These are phyloP conservation scores for Sparus aurata DNA, from an alignment of 2,797 vertebrate species.

Conservation along the genomic window DNA sequence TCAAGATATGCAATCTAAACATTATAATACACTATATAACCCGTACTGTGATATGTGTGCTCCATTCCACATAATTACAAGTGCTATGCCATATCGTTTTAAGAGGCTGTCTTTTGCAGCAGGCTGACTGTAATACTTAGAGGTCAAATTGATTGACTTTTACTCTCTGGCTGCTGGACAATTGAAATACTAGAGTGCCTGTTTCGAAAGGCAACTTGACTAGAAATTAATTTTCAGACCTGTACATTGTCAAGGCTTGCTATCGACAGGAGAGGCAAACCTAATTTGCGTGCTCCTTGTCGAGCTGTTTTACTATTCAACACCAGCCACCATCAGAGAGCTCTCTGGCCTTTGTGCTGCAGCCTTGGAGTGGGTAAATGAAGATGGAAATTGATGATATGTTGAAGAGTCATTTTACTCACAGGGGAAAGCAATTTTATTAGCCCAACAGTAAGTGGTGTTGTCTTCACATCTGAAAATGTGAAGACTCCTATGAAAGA, in stretches of 20 bases:
- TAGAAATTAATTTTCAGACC: constrained; percentile 84
- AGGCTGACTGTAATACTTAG: constrained; percentile 14
- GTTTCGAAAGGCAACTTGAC: constrained; percentile 63
- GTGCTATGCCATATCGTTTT: constrained; percentile 37
- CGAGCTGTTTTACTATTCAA: constrained; percentile 80
- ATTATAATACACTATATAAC: constrained; percentile 20
- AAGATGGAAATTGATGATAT: constrained; percentile 77
- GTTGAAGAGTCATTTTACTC: constrained; percentile 47
- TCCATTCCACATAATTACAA: constrained; percentile 44
- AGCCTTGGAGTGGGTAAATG: constrained; percentile 72
- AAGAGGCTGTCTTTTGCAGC: constrained; percentile 7
- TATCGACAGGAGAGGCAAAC: constrained; percentile 77
- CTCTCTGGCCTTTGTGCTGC: constrained; percentile 74
- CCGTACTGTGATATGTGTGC: constrained; percentile 24
- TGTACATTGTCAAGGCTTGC: constrained; percentile 79
- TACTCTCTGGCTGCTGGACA: constrained; percentile 20
- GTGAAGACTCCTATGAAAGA: background rate
- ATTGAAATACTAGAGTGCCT: constrained; percentile 40
- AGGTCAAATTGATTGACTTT: constrained; percentile 41
- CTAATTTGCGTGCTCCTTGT: constrained; percentile 80
- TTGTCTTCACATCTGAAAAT: constrained; percentile 23
- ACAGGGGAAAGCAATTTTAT: constrained; percentile 60
- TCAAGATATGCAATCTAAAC: constrained; percentile 39
- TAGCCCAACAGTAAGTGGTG: constrained; percentile 39
- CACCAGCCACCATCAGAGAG: constrained; percentile 68